phyloP scores from a whole-genome alignment of 35 echinoderm and acorn worm genomes.

The Ptychodera flava region DNA sequence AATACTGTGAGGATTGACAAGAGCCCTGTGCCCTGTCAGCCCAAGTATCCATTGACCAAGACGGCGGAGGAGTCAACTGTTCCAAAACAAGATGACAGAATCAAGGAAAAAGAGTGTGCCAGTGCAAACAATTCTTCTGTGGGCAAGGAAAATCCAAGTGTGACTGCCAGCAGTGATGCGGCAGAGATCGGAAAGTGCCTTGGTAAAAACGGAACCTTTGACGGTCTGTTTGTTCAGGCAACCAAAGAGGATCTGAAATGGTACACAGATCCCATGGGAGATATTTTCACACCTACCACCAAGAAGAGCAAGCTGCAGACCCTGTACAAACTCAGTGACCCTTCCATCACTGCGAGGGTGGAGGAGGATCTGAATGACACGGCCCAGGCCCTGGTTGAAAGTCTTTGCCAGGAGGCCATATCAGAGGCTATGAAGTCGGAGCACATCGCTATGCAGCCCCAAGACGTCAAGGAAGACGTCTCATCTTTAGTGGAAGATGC shows the following conservation, averaged over 20 bases:
- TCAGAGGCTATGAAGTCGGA: neutral
- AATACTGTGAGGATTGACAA: neutral
- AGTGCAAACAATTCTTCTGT: constrained; percentile 2
- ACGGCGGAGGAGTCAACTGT: neutral
- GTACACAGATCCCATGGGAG: constrained; percentile 33
- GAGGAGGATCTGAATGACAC: constrained; percentile 69
- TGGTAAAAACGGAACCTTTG: neutral
- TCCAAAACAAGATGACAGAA: neutral
- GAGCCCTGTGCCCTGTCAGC: neutral
- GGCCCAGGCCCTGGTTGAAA: constrained; percentile 81
- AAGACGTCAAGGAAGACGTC: neutral
- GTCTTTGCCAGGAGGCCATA: constrained; percentile 48
- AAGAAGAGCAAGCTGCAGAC: constrained; percentile 50
- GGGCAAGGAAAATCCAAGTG: constrained; percentile 12
- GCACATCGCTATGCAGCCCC: neutral
- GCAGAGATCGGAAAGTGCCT: neutral
- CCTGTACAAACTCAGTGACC: constrained; percentile 24
- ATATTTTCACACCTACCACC: neutral
- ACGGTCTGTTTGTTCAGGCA: neutral
- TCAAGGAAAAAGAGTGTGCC: neutral
- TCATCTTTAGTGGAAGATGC: too few species aligned
- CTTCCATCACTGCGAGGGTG: neutral
- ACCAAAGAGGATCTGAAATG: constrained; percentile 40
- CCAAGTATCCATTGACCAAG: neutral
- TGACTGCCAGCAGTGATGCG: neutral